Percentiles rank a stretch among this genome's conserved stretches.
These are phyloP conservation scores for Piaya cayana DNA, from an alignment of 2,113 vertebrate species.

Conservation along the genomic window DNA sequence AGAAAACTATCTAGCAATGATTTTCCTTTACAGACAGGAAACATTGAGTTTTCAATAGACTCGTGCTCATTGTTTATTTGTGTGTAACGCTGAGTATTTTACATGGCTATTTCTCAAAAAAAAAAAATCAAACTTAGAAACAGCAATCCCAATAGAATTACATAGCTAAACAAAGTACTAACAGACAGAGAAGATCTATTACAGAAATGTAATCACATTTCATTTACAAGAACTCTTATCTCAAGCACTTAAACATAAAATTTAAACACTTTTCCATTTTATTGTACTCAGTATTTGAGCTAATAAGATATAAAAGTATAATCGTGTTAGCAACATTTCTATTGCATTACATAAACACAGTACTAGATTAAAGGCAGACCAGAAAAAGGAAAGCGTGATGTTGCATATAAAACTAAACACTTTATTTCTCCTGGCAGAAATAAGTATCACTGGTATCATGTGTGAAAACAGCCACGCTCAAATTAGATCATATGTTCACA, in stretches of 20 bases:
- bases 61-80: conserved; percentile 37
- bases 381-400: not conserved
- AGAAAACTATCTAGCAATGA: conserved; percentile 33
- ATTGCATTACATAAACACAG: conserved; percentile 56
- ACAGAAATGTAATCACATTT: conserved; percentile 71
- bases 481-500: not conserved
- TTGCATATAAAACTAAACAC: not conserved
- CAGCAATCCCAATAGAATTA: conserved; percentile 57
- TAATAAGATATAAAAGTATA: conserved; percentile 69
- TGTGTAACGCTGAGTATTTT: conserved; percentile 7
- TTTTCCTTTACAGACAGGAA: conserved; percentile 22
- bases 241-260: conserved; percentile 69
- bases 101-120: not conserved
- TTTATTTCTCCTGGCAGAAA: not conserved
- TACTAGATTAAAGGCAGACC: conserved; percentile 28
- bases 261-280: conserved; percentile 65
- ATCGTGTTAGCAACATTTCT: conserved; percentile 65
- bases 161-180: conserved; percentile 57
- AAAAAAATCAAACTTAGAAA: not conserved
- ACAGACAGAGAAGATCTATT: conserved; percentile 56
- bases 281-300: conserved; percentile 66
- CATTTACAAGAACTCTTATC: conserved; percentile 72
- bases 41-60: conserved; percentile 27
- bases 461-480: not conserved
- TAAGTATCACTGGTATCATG: not conserved